phyloP scores from a whole-genome alignment of 2,113 vertebrate species.

The Vulpes ferrilata region DNA sequence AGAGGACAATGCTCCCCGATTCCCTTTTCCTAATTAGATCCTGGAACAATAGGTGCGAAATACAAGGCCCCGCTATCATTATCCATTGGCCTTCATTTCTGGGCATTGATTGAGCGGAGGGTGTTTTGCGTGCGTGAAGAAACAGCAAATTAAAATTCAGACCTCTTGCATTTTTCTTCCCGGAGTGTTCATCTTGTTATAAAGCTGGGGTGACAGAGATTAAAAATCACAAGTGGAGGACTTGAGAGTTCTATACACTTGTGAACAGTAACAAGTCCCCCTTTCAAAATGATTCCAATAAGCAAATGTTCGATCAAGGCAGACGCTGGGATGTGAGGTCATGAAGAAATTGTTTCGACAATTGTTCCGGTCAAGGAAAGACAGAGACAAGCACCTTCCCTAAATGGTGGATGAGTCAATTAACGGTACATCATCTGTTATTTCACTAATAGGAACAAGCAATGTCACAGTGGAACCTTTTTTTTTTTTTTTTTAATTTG shows the following conservation, averaged over 20 bases:
- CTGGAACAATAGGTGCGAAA: slow-evolving; percentile 84
- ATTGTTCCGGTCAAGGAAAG: background rate
- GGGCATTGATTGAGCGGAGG: slow-evolving; percentile 85
- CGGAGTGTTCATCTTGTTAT: slow-evolving; percentile 75
- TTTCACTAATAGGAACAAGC: background rate
- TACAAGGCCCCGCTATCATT: slow-evolving; percentile 81
- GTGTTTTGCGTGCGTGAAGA: slow-evolving; percentile 83
- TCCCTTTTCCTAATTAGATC: slow-evolving; percentile 85
- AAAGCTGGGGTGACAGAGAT: slow-evolving; percentile 77
- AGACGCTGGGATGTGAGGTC: background rate
- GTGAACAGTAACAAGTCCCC: background rate
- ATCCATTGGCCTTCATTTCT: slow-evolving; percentile 89
- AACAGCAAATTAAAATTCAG: slow-evolving; percentile 87
- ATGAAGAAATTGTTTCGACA: background rate
- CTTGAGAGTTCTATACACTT: background rate
- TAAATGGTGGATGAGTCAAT: background rate
- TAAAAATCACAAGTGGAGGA: background rate
- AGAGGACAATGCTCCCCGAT: slow-evolving; percentile 74
- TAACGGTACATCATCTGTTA: background rate
- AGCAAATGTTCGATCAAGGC: background rate
- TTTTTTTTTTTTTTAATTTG: background rate
- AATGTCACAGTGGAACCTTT: background rate
- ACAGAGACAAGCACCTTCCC: background rate
- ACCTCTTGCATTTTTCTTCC: slow-evolving; percentile 84
- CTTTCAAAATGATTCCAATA: background rate